Evolutionary conservation across 2,113 vertebrate species (phyloP), one percentile per base, ranked within the genome.

Genomic region (Chitala chitala): DNA sequence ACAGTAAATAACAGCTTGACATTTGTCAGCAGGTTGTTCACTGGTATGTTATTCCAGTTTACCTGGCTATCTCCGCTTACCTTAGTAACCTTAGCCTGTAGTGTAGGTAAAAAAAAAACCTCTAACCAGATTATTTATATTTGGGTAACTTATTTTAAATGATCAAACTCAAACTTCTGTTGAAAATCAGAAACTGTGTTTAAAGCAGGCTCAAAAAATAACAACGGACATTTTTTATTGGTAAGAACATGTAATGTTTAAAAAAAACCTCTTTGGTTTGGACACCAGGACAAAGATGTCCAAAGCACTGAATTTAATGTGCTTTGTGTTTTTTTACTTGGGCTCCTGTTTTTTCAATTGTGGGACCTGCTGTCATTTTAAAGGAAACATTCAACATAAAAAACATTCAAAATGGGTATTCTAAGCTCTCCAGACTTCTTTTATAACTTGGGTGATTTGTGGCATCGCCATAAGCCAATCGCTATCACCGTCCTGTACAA

Each of bases 341-440:
- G 54, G 73, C 76, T 78, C 80, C 84, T 88, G 86, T 76, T 85
- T 86, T 85, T 78, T 77, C 80, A 82, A 83, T 87, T 73, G 80
- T 64, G 51, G 69, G 55, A 75, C 58, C 64, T 56, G 71, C 71
- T 69, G 71, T 50, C 53, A 77, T 78, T 83, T 83, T 75, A 77
- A 51, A 74, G 78, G 81, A 84, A 84, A 81, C 72, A 76, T 78
- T 65, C n/a, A 42, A 79, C 80, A 76, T 81, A 38, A 59, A 76
- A 74, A 79, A 75, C 70, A 79, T 4, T 70, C 76, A 78, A 78
- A 26, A 40, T 54, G 73, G 71, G 54, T 63, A 79, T 75, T 76
- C 71, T 61, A 70, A 76, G 75, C 76, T 79, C 69, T 58, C 74
- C 56, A 50, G 71, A 70, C 82, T 80, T 77, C 72, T 79, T 82